Base-by-base conservation (phyloP, 2,113 vertebrate genomes). In the Maccullochella peelii region DNA sequence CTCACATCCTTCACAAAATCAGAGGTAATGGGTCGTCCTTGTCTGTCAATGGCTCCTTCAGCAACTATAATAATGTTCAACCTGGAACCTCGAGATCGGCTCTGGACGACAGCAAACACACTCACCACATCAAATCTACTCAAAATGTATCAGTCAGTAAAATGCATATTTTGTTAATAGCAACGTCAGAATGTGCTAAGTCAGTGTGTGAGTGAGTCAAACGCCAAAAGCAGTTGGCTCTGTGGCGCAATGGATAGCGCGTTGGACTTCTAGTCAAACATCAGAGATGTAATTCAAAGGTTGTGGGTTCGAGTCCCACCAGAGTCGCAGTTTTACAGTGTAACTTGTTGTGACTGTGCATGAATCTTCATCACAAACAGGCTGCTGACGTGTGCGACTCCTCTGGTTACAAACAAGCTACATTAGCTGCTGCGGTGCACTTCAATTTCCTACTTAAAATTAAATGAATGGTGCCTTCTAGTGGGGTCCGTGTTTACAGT, bases 11-110 rank as follows among this genome's bases (percentile, higher is more conserved):
- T 93, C 44, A 95, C 84, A 80, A 71, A 85, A 69, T 78, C 88
- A 86, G 93, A 92, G 42, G 91, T 85, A 77, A 95, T 91, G 66
- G 79, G 79, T 79, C 83, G 91, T 78, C 93, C 91, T 86, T 93
- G 87, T 91, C 92, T 93, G 93, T 98, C 97, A 66, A 96, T 96
- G 84, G 97, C 97, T 87, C 95, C 95, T 83, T 95, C 95, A 54
- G 95, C 93, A n/a, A 95, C 94, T 91, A 95, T 95, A 86, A 95
- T 93, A 88, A 96, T 95, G 89, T 95, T 96, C 90, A 96, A 89
- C 86, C 95, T 94, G 77, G 93, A 92, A 86, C 95, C 95, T 67
- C 92, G 86, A 74, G 94, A 94, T 52, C 94, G 94, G 68, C 73
- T 95, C 95, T 95, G 89, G 77, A 83, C 49, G 68, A 85, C 54